A percentile compares a stretch with the other conserved stretches of the same genome.
Conservation (phyloP, 2,888 invertebrate genomes). For the Nemurella pictetii region DNA sequence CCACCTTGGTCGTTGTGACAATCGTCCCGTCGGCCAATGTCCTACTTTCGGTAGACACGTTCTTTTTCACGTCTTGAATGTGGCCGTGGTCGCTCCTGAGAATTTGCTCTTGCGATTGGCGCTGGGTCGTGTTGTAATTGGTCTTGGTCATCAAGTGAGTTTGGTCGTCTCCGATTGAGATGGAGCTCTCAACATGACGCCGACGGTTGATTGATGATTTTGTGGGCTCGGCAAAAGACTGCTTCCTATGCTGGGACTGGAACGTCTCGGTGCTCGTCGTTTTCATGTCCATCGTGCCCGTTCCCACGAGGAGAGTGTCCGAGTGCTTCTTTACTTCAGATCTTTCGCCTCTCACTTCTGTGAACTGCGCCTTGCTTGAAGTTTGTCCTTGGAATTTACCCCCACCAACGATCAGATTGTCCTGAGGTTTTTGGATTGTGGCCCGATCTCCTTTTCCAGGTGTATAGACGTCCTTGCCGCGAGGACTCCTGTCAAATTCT, state of each 20-base stretch:
- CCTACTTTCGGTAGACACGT: conserved; percentile 49
- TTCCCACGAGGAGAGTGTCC: conserved; percentile 57
- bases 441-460: conserved; percentile 45
- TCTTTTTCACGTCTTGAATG: conserved; percentile 37
- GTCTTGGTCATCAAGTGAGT: conserved; percentile 53
- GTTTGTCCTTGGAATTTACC: conserved; percentile 49
- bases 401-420: conserved; percentile 62
- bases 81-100: conserved; percentile 49
- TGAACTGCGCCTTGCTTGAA: conserved; percentile 48
- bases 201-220: conserved; percentile 58
- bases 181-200: conserved; percentile 68
- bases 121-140: conserved; percentile 54
- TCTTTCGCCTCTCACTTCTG: conserved; percentile 54
- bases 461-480: conserved; percentile 34
- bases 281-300: conserved; percentile 58
- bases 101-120: conserved; percentile 35
- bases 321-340: conserved; percentile 56
- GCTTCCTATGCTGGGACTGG: conserved; percentile 59
- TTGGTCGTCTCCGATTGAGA: conserved; percentile 62
- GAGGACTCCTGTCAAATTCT: conserved; percentile 44
- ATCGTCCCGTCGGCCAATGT: conserved; percentile 58
- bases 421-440: conserved; percentile 42
- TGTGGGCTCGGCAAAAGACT: conserved; percentile 50
- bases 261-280: conserved; percentile 59
- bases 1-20: conserved; percentile 41